These are phyloP conservation scores for Haliaeetus leucogaster DNA, from an alignment of 2,113 vertebrate genomes.

Conservation along the genomic window DNA sequence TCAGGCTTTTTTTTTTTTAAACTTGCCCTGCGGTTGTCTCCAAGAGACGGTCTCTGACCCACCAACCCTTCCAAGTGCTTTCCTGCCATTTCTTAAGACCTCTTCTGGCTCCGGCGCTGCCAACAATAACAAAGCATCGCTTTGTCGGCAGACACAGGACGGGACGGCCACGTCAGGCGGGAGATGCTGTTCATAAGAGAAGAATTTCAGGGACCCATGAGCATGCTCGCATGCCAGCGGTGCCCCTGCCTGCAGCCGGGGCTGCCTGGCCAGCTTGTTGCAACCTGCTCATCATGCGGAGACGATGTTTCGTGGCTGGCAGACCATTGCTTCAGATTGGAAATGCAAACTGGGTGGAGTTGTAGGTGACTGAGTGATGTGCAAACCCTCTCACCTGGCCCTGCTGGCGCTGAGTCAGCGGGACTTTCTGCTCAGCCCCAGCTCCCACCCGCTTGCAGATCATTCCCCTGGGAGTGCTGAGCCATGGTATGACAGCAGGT, in stretches of 20 bases:
- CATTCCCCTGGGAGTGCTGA: not conserved
- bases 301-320: not conserved
- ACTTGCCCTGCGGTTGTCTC: not conserved
- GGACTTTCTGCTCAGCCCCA: not conserved
- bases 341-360: not conserved
- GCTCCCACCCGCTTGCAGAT: not conserved
- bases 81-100: not conserved
- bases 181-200: not conserved
- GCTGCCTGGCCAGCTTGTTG: not conserved
- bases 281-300: not conserved
- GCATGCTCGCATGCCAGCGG: fast-evolving
- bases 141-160: not conserved
- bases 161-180: not conserved
- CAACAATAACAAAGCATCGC: slow-evolving; percentile 19
- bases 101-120: not conserved
- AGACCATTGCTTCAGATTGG: fast-evolving
- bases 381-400: not conserved
- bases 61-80: not conserved
- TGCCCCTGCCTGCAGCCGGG: fast-evolving
- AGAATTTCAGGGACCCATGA: not conserved
- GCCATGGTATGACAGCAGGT: fast-evolving
- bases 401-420: not conserved
- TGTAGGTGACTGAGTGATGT: not conserved
- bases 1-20: not conserved
- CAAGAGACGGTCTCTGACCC: not conserved